phyloP scores from a whole-genome alignment of 1,140 invertebrate genomes.

The Drosophila arawakana region DNA sequence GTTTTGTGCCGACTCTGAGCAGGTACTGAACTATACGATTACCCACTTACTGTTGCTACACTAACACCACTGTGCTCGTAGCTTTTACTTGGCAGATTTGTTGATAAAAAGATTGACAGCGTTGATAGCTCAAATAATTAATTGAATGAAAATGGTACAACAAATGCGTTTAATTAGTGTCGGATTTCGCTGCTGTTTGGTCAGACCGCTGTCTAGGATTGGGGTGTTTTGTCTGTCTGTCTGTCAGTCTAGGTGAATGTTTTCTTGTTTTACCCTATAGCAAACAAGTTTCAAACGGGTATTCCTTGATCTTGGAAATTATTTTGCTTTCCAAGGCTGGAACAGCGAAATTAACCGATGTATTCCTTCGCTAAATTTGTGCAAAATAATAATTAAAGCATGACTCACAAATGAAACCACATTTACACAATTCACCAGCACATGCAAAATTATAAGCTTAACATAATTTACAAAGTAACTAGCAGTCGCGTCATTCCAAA shows the following conservation, averaged over 20 bases:
- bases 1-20: constrained; percentile 10
- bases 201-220: constrained; percentile 1
- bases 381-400: no score
- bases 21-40: constrained; percentile 17
- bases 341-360: no score
- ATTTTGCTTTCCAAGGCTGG: not conserved
- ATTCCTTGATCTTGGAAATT: not conserved
- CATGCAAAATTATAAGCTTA: no score
- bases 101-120: constrained; percentile 82
- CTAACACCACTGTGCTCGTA: not conserved
- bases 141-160: constrained; percentile 80
- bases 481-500: not conserved
- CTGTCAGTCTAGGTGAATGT: constrained; percentile 24
- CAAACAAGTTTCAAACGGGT: not conserved
- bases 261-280: constrained; percentile 9
- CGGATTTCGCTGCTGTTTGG: constrained; percentile 53
- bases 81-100: constrained; percentile 61
- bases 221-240: constrained; percentile 18
- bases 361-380: no score
- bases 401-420: no score
- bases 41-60: constrained; percentile 9
- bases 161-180: constrained; percentile 82
- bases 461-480: not conserved
- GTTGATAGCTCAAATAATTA: constrained; percentile 81
- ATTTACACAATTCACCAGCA: no score